Evolutionary conservation across 1,140 invertebrate species (phyloP), one percentile per base, ranked within the genome.

Genomic region (Daktulosphaira vitifoliae): DNA sequence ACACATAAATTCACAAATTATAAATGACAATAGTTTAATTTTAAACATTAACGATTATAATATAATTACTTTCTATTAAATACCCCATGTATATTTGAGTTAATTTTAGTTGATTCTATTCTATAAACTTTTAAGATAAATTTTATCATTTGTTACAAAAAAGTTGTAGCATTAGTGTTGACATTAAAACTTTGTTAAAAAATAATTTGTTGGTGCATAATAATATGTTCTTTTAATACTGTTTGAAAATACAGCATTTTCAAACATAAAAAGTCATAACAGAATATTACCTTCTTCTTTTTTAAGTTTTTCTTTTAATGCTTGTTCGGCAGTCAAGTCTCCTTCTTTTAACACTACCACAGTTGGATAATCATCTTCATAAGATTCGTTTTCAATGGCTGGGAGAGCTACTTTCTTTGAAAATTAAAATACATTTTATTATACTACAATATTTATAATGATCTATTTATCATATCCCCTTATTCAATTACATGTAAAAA

Each of bases 261-360:
- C 22, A 23, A 2, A 15, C 25, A 50, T 1, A n/a, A 2, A 26
- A 26, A 16, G 2, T 25, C 2, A 26, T n/a, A n/a, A n/a, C n/a
- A 50, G 15, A 25, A 25, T 50, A 25, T 1, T 62, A 46, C 56
- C 56, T 48, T 33, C 13, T 48, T 66, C 65, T 65, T 65, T 78
- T 77, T 76, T 75, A 77, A 73, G 50, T 78, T 75, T 68, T 79
- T 76, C 38, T 66, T 76, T 73, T 65, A 74, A 68, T 51, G 82
- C 89, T 80, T 93, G 83, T 71, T 89, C 85, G 44, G 84, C 84
- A 49, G 85, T 87, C 18, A 93, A 76, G 77, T 92, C 88, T 39
- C 87, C 88, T 65, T 82, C 72, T 68, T 83, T 82, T 46, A 92
- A 74, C n/a, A 92, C 87, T 23, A 92, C 89, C 20, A 92, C 83